phyloP scores from a whole-genome alignment of 2,797 vertebrate species.

The Helicolenus hilgendorfi region DNA sequence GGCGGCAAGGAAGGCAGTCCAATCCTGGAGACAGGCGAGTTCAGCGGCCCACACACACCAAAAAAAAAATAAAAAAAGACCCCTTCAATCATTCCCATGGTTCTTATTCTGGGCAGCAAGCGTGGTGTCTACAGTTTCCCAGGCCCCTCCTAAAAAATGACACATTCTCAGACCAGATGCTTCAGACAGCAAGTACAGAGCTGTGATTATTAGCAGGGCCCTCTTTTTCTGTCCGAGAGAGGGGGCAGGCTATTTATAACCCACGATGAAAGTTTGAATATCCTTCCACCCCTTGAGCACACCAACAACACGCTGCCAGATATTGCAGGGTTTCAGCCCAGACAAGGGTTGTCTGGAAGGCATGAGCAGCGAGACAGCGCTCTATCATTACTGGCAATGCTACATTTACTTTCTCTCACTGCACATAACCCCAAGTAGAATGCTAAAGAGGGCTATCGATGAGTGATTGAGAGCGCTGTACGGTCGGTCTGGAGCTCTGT shows the following conservation, averaged over 20 bases:
- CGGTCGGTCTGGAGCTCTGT: constrained; percentile 39
- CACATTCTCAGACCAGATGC: constrained; percentile 87
- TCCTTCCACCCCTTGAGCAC: constrained; percentile 73
- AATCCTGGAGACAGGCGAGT: constrained; percentile 68
- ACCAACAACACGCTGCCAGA: constrained; percentile 62
- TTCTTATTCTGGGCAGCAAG: constrained; percentile 87
- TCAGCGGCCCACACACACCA: constrained; percentile 71
- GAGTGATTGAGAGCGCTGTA: constrained; percentile 72
- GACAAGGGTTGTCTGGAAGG: constrained; percentile 61
- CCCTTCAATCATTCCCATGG: constrained; percentile 88
- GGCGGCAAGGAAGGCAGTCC: constrained; percentile 57
- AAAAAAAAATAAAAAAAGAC: constrained; percentile 66
- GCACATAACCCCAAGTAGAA: constrained; percentile 34
- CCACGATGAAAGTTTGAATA: constrained; percentile 80
- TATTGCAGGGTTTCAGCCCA: constrained; percentile 60
- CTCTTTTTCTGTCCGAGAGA: constrained; percentile 74
- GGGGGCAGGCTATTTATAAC: constrained; percentile 86
- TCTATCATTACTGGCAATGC: constrained; percentile 69
- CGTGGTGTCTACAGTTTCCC: constrained; percentile 87
- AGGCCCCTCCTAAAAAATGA: constrained; percentile 90
- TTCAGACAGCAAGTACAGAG: constrained; percentile 83
- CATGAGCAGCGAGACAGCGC: constrained; percentile 49
- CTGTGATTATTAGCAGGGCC: constrained; percentile 90
- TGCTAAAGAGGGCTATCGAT: constrained; percentile 42
- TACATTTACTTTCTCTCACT: constrained; percentile 76